Percentiles rank a stretch among this genome's conserved stretches.
These are phyloP conservation scores for Drosophila repleta DNA, from an alignment of 1,140 invertebrate genomes.

Conservation along the genomic window DNA sequence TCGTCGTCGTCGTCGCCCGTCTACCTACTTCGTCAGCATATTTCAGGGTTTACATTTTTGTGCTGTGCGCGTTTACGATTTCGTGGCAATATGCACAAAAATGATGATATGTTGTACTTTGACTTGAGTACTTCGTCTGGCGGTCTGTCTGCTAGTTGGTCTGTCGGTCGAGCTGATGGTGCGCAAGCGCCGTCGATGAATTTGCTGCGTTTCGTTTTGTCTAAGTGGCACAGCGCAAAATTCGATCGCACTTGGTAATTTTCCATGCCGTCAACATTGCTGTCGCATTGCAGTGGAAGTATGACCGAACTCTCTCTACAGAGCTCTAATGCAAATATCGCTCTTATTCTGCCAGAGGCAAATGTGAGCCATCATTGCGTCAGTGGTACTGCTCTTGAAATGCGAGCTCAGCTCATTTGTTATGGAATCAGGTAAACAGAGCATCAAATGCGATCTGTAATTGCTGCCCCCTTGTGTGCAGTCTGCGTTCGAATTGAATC, in stretches of 20 bases:
- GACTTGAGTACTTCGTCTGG: conserved; percentile 9
- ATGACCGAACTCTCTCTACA: conserved; percentile 24
- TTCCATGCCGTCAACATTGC: conserved; percentile 35
- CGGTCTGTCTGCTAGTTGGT: neutral
- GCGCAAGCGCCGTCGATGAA: conserved; percentile 36
- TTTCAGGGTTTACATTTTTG: conserved; percentile 56
- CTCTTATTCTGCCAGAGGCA: no score
- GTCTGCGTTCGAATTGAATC: neutral
- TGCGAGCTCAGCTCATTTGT: conserved; percentile 5
- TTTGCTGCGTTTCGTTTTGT: conserved; percentile 37
- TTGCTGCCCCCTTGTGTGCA: conserved; percentile 1
- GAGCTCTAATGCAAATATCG: conserved; percentile 24
- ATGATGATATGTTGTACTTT: conserved; percentile 29
- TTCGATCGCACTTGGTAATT: conserved; percentile 45
- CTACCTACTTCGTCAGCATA: conserved; percentile 71
- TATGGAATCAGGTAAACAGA: conserved; percentile 6
- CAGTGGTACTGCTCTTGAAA: conserved; percentile 9
- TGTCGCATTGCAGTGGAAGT: conserved; percentile 27
- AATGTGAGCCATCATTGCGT: neutral
- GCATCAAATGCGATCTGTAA: neutral
- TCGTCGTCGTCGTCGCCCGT: conserved; percentile 7
- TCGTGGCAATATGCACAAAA: conserved; percentile 39
- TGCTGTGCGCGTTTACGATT: conserved; percentile 26
- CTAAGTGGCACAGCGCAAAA: conserved; percentile 31
- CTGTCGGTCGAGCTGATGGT: conserved; percentile 24